Conservation (phyloP, 2,797 vertebrate genomes). For the Acipenser oxyrinchus region DNA sequence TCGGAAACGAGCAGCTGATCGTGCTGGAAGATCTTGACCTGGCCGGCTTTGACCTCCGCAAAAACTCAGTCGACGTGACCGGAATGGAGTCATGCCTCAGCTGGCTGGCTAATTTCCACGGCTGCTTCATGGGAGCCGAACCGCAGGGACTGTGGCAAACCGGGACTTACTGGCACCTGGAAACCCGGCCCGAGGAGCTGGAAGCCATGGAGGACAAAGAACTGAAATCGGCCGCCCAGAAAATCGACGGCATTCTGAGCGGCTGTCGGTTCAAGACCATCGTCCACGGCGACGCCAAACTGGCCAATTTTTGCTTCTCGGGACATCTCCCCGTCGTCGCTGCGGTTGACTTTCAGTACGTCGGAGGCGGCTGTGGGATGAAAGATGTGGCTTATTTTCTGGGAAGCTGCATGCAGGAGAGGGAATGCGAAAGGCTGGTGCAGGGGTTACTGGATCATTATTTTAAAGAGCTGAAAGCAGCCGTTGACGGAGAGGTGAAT, state of each 20-base stretch:
- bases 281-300: constrained; percentile 62
- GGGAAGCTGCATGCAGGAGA: constrained; percentile 60
- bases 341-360: constrained; percentile 67
- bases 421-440: constrained; percentile 50
- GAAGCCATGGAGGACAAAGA: constrained; percentile 47
- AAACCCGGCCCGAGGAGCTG: constrained; percentile 63
- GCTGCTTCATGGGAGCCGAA: constrained; percentile 46
- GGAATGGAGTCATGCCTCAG: constrained; percentile 55
- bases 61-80: constrained; percentile 45
- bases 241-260: constrained; percentile 52
- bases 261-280: constrained; percentile 55
- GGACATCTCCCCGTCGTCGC: constrained; percentile 43
- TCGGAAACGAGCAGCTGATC: constrained; percentile 60
- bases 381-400: constrained; percentile 64
- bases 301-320: constrained; percentile 68
- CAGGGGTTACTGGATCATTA: constrained; percentile 49
- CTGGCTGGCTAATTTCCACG: constrained; percentile 65
- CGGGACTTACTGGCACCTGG: constrained; percentile 69
- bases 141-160: constrained; percentile 58
- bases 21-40: constrained; percentile 63
- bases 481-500: constrained; percentile 36
- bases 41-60: constrained; percentile 53
- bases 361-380: constrained; percentile 64
- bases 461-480: constrained; percentile 45
- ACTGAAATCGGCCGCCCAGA: constrained; percentile 50